Base-by-base conservation (phyloP, 2,113 vertebrate genomes). In the Paedocypris sp. region DNA sequence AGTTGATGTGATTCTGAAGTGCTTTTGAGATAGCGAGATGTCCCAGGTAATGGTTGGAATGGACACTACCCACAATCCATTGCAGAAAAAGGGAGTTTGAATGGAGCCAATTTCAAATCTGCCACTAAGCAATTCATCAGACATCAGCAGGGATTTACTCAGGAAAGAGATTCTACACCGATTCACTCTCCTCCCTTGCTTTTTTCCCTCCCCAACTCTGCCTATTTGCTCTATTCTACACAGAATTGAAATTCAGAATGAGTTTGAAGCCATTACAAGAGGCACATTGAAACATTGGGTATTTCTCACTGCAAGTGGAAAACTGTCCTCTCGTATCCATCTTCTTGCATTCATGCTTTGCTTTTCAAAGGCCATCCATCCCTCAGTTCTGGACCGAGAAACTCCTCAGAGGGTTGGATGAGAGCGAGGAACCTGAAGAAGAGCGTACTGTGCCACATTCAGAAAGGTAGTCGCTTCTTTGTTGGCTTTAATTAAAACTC, bases 401-500 rank as follows among this genome's bases (percentile, higher is more conserved):
- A 41, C 12, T 22, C 3, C 7, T 53, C 5, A 38, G 22, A 38
- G 20, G 12, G 10, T 22, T 22, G 33, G 26, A 42, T 31, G 60
- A 42, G 47, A 51, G 33, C 50, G 36, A 45, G 2, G 53, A 12
- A 22, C 2, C 15, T 20, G 4, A 45, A 42, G 58, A 36, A 9
- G 36, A 56, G 22, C 12, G 23, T 13, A 31, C 26, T 23, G 36
- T 31, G 35, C 42, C n/a, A 18, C 11, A 5, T 28, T 36, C 22
- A 25, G 16, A 32, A 2, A 26, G 25, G 32, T 42, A 42, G 41
- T 35, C 16, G 31, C 22, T 16, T 22, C 20, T 57, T 64, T 53
- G 18, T 59, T 41, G 13, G 58, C 45, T 66, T 72, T 73, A 46
- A 77, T 78, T 73, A 70, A n/a, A 80, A 79, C 77, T 52, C 72